phyloP scores from a whole-genome alignment of 1,140 invertebrate species.

The Rhopalosiphum maidis region DNA sequence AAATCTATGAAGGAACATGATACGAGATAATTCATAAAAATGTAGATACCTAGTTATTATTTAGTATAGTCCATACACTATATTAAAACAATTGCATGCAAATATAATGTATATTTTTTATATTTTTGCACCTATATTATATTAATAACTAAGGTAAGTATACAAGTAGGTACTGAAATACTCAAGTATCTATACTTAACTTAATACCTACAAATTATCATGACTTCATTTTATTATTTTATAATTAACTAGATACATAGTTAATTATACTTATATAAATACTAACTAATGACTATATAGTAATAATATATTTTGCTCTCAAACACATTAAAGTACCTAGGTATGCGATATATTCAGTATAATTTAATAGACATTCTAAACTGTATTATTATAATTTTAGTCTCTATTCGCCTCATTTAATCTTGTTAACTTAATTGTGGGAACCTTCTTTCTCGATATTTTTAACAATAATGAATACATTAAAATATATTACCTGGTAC shows the following conservation, averaged over 20 bases:
- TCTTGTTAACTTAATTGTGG: neutral
- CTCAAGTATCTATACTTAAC: neutral
- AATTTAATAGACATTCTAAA: neutral
- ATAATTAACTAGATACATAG: neutral
- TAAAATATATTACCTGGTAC: conserved; percentile 78
- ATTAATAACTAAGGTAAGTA: no score
- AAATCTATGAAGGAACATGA: no score
- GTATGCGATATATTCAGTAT: neutral
- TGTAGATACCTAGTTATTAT: no score
- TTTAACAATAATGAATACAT: neutral
- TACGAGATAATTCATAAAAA: no score
- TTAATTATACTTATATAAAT: neutral
- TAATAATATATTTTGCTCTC: neutral
- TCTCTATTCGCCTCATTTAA: neutral
- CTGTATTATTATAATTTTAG: neutral
- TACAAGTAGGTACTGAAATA: neutral
- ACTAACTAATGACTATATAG: neutral
- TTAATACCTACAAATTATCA: neutral
- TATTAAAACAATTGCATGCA: no score
- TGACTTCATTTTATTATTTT: neutral
- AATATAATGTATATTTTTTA: no score
- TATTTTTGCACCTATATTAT: no score
- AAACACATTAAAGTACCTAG: neutral
- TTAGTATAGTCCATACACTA: no score
- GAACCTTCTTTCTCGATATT: neutral